Evolutionary conservation across 1,140 invertebrate genomes (phyloP), one percentile per base, ranked within the genome.

Genomic region (Drosophila bocki): DNA sequence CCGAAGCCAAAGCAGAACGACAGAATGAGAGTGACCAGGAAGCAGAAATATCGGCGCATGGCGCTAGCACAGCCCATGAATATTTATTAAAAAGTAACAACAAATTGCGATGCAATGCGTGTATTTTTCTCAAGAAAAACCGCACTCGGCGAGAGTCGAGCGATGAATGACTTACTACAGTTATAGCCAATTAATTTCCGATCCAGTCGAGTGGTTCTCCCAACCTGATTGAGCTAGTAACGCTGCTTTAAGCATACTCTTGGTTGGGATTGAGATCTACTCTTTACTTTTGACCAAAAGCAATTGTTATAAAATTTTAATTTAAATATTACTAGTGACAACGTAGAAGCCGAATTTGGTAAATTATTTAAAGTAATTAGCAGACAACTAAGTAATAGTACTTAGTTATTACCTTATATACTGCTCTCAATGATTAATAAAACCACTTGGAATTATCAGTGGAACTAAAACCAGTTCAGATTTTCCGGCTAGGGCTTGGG

Each of bases 171-270:
- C n/a, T 33, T 51, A 12, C 47, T 48, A 29, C 13, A 29, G n/a
- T 17, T 51, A 7, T 13, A 33, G 11, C 11, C n/a, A 51, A 51
- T 51, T 51, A 17, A 33, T 51, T 51, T 9, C 9, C 29, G 11
- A 33, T 33, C 32, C 13, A 7, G 9, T 13, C 32, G 29, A 19
- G n/a, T 39, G 22, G 19, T n/a, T 64, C 60, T 69, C 65, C 17
- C 37, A 65, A 64, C 47, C 65, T 41, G 59, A 64, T 69, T n/a
- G 19, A 41, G 17, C 39, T 13, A 35, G 17, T 35, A 41, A 15
- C 35, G 19, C 22, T 37, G 22, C 50, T 50, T 42, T 9, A 58
- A 26, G 3, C 19, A 29, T 59, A 39, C 54, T 37, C 44, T 39
- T 19, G 42, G 29, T 9, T 3, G 22, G 12, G 17, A 17, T 12